A percentile compares a stretch with the other conserved stretches of the same genome.
These are phyloP conservation scores for Heliconius cydno DNA, from an alignment of 2,888 invertebrate genomes.

Conservation along the genomic window DNA sequence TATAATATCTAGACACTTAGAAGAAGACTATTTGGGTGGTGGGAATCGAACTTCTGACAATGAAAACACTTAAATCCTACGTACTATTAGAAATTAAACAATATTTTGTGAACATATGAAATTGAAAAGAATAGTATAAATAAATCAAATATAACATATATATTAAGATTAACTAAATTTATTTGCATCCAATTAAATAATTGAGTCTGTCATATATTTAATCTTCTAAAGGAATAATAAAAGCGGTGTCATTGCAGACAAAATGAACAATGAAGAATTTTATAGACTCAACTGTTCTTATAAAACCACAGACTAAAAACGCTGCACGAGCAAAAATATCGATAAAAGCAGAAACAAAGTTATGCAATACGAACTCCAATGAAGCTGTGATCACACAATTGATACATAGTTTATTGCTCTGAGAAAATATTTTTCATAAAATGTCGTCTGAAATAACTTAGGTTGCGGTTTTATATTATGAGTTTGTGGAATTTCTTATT, in stretches of 20 bases:
- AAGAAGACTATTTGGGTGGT: no score
- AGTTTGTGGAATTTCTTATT: constrained; percentile 19
- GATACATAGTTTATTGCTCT: constrained; percentile 21
- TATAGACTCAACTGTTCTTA: neutral
- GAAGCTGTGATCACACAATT: constrained; percentile 16
- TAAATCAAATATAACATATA: no score
- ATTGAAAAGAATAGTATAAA: no score
- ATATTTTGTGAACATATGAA: no score
- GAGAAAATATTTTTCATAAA: constrained; percentile 30
- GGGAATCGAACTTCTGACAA: no score
- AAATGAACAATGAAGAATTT: neutral
- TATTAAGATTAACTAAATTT: neutral
- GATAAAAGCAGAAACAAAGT: neutral
- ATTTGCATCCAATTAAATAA: no score
- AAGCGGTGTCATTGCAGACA: neutral
- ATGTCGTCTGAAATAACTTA: constrained; percentile 11
- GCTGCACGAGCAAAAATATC: neutral
- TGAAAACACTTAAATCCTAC: no score
- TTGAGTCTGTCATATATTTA: neutral
- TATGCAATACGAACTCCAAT: neutral
- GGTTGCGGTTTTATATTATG: constrained; percentile 15
- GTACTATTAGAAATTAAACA: no score
- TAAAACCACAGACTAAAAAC: neutral
- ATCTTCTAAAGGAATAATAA: neutral
- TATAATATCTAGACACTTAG: no score